Evolutionary conservation across 2,113 vertebrate genomes (phyloP).

Genomic region (Pterocles burchelli): DNA sequence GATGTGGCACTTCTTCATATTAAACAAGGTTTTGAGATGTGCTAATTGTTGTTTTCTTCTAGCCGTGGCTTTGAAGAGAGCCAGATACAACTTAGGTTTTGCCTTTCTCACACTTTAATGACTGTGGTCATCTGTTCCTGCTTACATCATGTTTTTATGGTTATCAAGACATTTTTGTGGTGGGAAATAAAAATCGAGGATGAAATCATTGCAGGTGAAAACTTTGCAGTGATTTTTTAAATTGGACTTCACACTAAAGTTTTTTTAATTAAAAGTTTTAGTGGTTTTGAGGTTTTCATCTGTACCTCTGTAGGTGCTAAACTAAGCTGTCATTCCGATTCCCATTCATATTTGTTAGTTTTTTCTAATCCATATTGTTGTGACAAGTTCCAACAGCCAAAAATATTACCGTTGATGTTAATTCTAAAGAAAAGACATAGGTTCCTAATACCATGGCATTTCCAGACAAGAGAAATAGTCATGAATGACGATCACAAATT

Average conservation of each 20-base stretch:
- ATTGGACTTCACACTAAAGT: not conserved
- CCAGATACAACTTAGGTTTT: not conserved
- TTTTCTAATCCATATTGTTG: not conserved
- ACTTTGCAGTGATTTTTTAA: not conserved
- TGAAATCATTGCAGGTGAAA: not conserved
- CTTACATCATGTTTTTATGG: not conserved
- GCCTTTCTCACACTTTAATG: not conserved
- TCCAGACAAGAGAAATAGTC: not conserved
- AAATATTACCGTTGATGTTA: not conserved
- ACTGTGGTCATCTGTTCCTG: not conserved
- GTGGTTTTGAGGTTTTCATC: not conserved
- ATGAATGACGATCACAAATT: not conserved
- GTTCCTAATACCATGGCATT: not conserved
- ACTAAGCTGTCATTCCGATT: not conserved
- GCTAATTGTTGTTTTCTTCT: not conserved
- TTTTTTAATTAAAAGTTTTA: not conserved
- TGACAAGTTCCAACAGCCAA: not conserved
- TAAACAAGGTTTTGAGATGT: not conserved
- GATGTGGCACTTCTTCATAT: not conserved
- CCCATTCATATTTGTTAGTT: not conserved
- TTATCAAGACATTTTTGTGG: not conserved
- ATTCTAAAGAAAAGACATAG: not conserved
- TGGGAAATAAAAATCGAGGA: not conserved
- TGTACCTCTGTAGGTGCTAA: not conserved
- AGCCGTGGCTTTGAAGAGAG: not conserved